Evolutionary conservation across 64 coral and sea anemone genomes (phyloP).

Genomic region (Pocillopora damicornis): DNA sequence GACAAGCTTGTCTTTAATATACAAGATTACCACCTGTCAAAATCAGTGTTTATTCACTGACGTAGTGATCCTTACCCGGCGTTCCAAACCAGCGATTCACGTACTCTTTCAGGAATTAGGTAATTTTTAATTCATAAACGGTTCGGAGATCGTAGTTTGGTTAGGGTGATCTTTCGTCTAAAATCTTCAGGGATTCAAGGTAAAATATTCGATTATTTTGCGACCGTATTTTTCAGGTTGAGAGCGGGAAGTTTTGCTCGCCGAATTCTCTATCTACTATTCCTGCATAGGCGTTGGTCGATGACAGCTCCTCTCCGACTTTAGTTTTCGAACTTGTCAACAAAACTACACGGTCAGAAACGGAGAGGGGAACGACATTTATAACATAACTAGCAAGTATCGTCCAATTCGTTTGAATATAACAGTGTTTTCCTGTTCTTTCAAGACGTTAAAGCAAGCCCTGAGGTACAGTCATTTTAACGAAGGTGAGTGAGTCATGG

Average conservation of each 20-base stretch:
- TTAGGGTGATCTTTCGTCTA: constrained; percentile 44
- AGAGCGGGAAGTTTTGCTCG: background rate
- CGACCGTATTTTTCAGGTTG: background rate
- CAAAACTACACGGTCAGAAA: constrained; percentile 13
- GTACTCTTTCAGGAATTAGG: constrained; percentile 73
- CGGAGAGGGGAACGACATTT: background rate
- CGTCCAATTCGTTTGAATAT: background rate
- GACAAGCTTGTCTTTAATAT: constrained; percentile 5
- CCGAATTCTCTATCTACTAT: background rate
- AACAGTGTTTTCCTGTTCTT: constrained; percentile 13
- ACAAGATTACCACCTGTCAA: constrained; percentile 40
- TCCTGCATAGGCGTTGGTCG: background rate
- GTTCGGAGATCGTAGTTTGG: constrained; percentile 50
- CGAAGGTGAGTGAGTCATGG: constrained; percentile 27
- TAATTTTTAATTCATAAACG: constrained; percentile 87
- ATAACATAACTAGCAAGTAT: background rate
- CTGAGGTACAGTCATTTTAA: constrained; percentile 21
- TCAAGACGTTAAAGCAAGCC: constrained; percentile 39
- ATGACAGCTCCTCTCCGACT: background rate
- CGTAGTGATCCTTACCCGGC: constrained; percentile 33
- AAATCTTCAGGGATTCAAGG: constrained; percentile 16
- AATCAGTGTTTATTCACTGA: constrained; percentile 40
- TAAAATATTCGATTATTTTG: constrained; percentile 10
- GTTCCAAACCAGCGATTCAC: constrained; percentile 56
- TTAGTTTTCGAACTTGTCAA: constrained; percentile 15